Evolutionary conservation across 2,113 vertebrate genomes (phyloP), one percentile per base, ranked within the genome.

Genomic region (Peromyscus polionotus): DNA sequence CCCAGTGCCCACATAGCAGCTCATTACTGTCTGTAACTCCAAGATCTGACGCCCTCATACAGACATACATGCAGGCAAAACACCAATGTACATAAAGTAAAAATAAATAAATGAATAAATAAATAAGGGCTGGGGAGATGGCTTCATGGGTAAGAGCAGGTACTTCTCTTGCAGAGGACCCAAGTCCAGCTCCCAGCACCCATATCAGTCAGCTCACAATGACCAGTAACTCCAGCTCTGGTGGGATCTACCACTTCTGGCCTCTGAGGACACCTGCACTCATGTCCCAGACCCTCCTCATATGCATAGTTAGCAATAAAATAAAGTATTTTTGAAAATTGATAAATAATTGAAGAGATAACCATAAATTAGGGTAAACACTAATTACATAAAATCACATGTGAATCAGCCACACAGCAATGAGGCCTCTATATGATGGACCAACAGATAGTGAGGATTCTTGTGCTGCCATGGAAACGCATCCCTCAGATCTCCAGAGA

Each of bases 341-440:
- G 14, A 45, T 59, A 76, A 76, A 83, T 39, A 87, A 33, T 81
- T 45, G 2, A 86, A 70, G 85, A 26, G 57, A 80, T 61, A 81
- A 63, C 17, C 59, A 22, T n/a, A 75, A n/a, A 19, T 42, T 0
- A 9, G 36, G 8, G 17, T 65, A 19, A 13, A 72, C 39, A 33
- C 7, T 77, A 36, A 57, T 42, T 24, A 68, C 0, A 8, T 16
- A 86, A 61, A 92, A 20, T n/a, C 20, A 54, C 79, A 31, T 2
- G 3, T 20, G 36, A 88, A 72, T 72, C 12, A 88, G 11, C 26
- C 16, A 81, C 51, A n/a, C 42, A 51, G n/a, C 20, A 9, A 7
- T 1, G 42, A 2, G 42, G 13, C 22, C 20, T 31, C 7, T 36
- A 0, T 3, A 11, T 22, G 33, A 3, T 7, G 7, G 3, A 65